Base-by-base conservation (phyloP, 2,888 invertebrate species). In the Chrysotoxum bicinctum region DNA sequence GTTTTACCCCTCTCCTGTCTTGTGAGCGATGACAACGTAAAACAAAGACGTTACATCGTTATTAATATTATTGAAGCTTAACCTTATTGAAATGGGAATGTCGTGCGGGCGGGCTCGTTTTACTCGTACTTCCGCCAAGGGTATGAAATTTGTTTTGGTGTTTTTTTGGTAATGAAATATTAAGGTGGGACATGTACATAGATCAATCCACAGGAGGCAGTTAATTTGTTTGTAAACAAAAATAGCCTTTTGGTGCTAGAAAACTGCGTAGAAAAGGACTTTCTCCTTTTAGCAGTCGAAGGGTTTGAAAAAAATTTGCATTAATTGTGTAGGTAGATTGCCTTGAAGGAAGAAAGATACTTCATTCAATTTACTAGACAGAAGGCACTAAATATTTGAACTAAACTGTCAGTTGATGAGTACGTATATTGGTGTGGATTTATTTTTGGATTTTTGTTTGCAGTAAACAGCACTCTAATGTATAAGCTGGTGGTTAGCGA, bases 171-270 rank as follows among this genome's bases (percentile, higher is more conserved):
- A 8, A 37, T 62, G 19, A 37, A 35, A 30, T 62, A 21, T 16
- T 16, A 16, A 16, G 60, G 37, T 37, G 26, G 40, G 50, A 32
- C 12, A 14, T 35, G 58, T 19, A 66, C 48, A 37, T 45, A n/a
- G 60, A 60, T 60, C 73, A 35, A 68, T 60, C 58, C 8, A 40
- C 54, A 26, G 19, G 58, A 48, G 45, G 62, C 50, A 50, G 32
- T 32, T 58, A 32, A 21, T 58, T 21, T 69, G 52, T 69, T 74
- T 69, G 69, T 69, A 80, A 80, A 80, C 68, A 80, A 60, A 54
- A 64, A 19, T 45, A 64, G 45, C 19, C 19, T 19, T 19, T 9
- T 45, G 19, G 10, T 19, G 45, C 4, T 19, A 19, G 10, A 45
- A 19, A 16, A 58, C 30, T 54, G 37, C 58, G 58, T 35, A 35